These are phyloP conservation scores for Homarus americanus DNA, from an alignment of 1,140 invertebrate species.

Conservation along the genomic window DNA sequence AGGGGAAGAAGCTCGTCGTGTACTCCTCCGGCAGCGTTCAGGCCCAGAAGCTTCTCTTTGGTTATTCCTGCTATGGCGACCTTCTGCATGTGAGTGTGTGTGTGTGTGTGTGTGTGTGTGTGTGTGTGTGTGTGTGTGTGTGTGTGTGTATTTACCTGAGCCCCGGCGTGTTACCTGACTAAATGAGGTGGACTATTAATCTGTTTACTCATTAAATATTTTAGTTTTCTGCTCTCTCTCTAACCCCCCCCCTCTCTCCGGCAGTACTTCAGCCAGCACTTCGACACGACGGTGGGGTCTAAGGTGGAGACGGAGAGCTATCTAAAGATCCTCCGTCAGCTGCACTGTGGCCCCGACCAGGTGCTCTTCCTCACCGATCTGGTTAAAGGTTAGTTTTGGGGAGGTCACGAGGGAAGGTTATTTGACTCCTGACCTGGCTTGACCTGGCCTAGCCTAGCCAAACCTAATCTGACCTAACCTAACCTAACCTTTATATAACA, in stretches of 20 bases:
- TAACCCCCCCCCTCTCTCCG: background rate
- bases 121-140: slow-evolving; percentile 1
- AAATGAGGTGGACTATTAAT: no score
- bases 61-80: slow-evolving; percentile 87
- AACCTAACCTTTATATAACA: no score
- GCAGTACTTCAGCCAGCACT: slow-evolving; percentile 77
- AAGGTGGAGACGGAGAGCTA: slow-evolving; percentile 88
- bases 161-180: no score
- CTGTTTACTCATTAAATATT: no score
- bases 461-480: no score
- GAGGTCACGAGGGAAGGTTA: no score
- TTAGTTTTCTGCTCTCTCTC: no score
- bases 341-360: slow-evolving; percentile 83
- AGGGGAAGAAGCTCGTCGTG: slow-evolving; percentile 87
- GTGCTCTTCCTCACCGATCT: slow-evolving; percentile 92
- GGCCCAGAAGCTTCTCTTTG: slow-evolving; percentile 93
- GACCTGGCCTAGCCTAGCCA: no score
- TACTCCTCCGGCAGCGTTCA: slow-evolving; percentile 95
- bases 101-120: background rate
- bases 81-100: slow-evolving; percentile 81
- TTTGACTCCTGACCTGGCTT: no score
- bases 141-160: background rate
- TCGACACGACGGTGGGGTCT: slow-evolving; percentile 90
- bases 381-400: slow-evolving; percentile 83
- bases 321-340: slow-evolving; percentile 85